Percentiles rank a stretch among this genome's conserved stretches.
These are phyloP conservation scores for Pimephales promelas DNA, from an alignment of 2,113 vertebrate species.

Conservation along the genomic window DNA sequence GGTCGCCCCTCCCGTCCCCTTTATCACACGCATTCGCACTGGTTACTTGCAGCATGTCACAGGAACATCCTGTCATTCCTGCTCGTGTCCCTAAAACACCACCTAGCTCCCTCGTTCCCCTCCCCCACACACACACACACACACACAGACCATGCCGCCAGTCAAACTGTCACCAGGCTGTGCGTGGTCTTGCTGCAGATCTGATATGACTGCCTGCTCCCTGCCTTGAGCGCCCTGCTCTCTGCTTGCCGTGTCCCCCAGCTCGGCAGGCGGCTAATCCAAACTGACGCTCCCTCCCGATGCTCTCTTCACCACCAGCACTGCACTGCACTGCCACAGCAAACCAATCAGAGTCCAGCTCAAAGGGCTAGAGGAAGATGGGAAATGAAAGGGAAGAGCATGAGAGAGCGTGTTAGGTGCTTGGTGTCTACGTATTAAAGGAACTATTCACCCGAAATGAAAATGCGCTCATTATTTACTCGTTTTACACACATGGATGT, in stretches of 20 bases:
- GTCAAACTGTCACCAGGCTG: constrained; percentile 92
- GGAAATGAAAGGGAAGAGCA: not conserved
- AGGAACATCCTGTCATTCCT: constrained; percentile 82
- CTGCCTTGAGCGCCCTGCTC: constrained; percentile 35
- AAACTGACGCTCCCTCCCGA: constrained; percentile 86
- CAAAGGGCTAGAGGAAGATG: constrained; percentile 6
- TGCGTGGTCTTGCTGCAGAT: constrained; percentile 85
- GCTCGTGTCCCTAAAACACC: constrained; percentile 41
- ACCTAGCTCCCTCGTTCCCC: constrained; percentile 37
- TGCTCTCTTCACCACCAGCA: constrained; percentile 86
- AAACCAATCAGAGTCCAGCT: not conserved
- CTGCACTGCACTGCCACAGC: constrained; percentile 25
- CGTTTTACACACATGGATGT: no score
- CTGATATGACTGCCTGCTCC: constrained; percentile 80
- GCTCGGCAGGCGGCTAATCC: constrained; percentile 86
- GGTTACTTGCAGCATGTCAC: constrained; percentile 84
- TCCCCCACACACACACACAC: constrained; percentile 77
- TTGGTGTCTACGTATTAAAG: not conserved
- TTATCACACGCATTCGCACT: constrained; percentile 2
- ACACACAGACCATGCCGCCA: constrained; percentile 77
- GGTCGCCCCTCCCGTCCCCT: not conserved
- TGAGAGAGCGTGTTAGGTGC: not conserved
- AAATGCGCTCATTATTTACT: not conserved
- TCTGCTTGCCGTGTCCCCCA: constrained; percentile 75
- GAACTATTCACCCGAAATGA: not conserved